A percentile compares a stretch with the other conserved stretches of the same genome.
These are phyloP conservation scores for Bombylius major DNA, from an alignment of 2,888 invertebrate genomes.

Conservation along the genomic window DNA sequence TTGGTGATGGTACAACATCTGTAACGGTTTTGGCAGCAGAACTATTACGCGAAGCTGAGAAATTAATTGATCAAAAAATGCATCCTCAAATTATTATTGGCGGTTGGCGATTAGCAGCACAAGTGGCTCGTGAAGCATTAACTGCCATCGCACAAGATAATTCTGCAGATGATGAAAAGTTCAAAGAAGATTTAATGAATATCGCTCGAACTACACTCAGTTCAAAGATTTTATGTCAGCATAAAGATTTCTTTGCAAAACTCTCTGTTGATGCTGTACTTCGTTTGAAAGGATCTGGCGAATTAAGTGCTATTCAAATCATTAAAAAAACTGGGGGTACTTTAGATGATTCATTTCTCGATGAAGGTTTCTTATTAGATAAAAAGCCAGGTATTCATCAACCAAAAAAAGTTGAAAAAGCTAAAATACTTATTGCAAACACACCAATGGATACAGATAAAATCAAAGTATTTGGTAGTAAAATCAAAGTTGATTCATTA, in stretches of 20 bases:
- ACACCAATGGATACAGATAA: conserved; percentile 99
- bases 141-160: conserved; percentile 69
- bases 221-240: conserved; percentile 94
- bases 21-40: conserved; percentile 89
- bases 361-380: conserved; percentile 87
- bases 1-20: conserved; percentile 99
- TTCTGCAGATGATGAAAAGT: conserved; percentile 60
- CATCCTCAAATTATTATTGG: conserved; percentile 97
- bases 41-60: conserved; percentile 88
- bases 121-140: conserved; percentile 73
- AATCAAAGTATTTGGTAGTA: conserved; percentile 96
- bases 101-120: conserved; percentile 85
- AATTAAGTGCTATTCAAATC: conserved; percentile 91
- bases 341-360: conserved; percentile 89
- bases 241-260: conserved; percentile 91
- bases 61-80: conserved; percentile 80
- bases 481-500: conserved; percentile 84
- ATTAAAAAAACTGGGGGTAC: conserved; percentile 94
- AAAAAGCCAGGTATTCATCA: conserved; percentile 97
- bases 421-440: conserved; percentile 93
- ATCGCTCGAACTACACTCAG: conserved; percentile 96
- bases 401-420: conserved; percentile 85
- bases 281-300: conserved; percentile 88
- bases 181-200: conserved; percentile 82
- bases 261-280: conserved; percentile 92